Evolutionary conservation across 1,140 invertebrate species (phyloP).

Genomic region (Melipona quadrifasciata): DNA sequence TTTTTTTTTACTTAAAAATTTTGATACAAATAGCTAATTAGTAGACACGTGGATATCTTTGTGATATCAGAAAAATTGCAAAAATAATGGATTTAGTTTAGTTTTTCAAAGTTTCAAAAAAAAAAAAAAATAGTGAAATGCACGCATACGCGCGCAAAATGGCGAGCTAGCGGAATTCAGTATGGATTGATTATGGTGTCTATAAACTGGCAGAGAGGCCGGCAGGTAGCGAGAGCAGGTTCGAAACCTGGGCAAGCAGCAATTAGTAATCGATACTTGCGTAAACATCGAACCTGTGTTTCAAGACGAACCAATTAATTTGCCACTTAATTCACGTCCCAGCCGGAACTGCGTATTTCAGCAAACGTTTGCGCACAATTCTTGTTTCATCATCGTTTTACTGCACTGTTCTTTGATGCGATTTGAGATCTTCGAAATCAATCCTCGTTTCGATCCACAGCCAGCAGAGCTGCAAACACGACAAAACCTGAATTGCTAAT

Average conservation of each 20-base stretch:
- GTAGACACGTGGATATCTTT: too few species aligned
- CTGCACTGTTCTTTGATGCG: neutral
- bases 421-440: neutral
- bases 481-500: constrained; percentile 20
- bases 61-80: neutral
- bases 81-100: neutral
- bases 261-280: constrained; percentile 62
- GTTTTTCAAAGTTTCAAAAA: neutral
- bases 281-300: constrained; percentile 44
- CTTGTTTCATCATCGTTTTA: neutral
- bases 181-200: constrained; percentile 43
- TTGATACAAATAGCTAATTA: neutral
- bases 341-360: neutral
- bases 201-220: neutral
- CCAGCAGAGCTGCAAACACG: neutral
- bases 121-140: neutral
- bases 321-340: constrained; percentile 42
- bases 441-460: neutral
- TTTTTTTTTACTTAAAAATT: neutral
- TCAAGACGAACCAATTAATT: constrained; percentile 58
- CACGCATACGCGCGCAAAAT: neutral
- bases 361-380: constrained; percentile 17
- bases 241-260: constrained; percentile 50
- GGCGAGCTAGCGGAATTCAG: neutral
- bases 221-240: constrained; percentile 9